phyloP scores from a whole-genome alignment of 1,140 invertebrate genomes.

The Danaus melanippus region DNA sequence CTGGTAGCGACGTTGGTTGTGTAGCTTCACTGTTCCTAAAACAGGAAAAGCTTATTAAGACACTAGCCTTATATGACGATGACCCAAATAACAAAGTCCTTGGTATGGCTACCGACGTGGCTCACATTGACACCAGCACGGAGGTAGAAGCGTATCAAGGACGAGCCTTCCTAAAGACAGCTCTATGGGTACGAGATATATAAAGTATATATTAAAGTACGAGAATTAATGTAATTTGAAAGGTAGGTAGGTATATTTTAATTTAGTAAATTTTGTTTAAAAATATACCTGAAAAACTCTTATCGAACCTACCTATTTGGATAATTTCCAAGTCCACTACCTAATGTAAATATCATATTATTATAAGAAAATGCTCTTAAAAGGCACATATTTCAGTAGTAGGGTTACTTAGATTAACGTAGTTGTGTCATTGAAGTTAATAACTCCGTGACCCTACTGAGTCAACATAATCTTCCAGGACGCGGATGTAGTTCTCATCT shows the following conservation, averaged over 20 bases:
- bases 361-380: no score
- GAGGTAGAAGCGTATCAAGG: constrained; percentile 52
- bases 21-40: constrained; percentile 50
- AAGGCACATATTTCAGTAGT: no score
- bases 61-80: constrained; percentile 50
- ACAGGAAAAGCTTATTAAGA: constrained; percentile 45
- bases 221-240: background rate
- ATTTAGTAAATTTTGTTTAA: no score
- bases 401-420: no score
- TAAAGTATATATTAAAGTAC: background rate
- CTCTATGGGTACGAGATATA: constrained; percentile 38
- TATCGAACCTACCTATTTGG: no score
- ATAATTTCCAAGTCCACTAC: no score
- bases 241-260: no score
- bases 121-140: constrained; percentile 55
- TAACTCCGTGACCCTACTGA: no score
- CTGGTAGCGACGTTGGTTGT: constrained; percentile 50
- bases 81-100: constrained; percentile 33
- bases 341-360: no score
- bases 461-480: constrained; percentile 22
- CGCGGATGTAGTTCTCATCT: constrained; percentile 52
- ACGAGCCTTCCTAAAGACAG: constrained; percentile 32
- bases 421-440: no score
- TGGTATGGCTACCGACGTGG: constrained; percentile 48
- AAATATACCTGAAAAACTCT: no score